Conservation (phyloP, 2,113 vertebrate genomes). For the Pedionomus torquatus region DNA sequence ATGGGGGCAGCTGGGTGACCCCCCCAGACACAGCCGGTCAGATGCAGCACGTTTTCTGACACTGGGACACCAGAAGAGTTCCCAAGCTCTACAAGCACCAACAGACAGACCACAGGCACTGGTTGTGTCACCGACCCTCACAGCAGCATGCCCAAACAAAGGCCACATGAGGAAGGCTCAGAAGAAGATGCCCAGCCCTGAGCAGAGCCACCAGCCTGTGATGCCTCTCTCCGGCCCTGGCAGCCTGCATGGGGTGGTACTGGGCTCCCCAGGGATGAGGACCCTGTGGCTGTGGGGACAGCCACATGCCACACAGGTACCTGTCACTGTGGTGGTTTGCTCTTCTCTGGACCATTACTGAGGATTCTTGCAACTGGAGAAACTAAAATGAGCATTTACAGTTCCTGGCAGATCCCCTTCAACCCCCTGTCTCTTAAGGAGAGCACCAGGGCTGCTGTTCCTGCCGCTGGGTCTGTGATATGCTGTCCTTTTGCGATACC, state of each 20-base stretch:
- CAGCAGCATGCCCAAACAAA: neutral
- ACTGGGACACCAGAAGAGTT: neutral
- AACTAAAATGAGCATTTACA: neutral
- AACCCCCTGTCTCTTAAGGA: neutral
- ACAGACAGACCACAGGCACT: neutral
- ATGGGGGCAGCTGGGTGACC: neutral
- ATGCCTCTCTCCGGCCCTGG: neutral
- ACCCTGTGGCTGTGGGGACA: neutral
- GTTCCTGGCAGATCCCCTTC: neutral
- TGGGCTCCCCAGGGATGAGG: neutral
- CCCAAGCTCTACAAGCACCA: neutral
- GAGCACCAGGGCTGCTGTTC: neutral
- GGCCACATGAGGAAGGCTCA: neutral
- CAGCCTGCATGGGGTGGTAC: fast-evolving
- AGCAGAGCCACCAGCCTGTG: fast-evolving
- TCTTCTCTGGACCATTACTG: neutral
- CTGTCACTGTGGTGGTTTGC: neutral
- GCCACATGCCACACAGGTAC: neutral
- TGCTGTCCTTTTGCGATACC: fast-evolving
- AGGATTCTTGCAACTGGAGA: neutral
- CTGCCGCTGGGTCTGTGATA: neutral
- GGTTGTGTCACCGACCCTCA: neutral
- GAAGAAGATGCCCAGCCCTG: neutral
- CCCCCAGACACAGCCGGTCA: no score
- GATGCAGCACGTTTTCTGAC: neutral